Base-by-base conservation (phyloP, 2,888 invertebrate genomes). In the Prosapia bicincta region DNA sequence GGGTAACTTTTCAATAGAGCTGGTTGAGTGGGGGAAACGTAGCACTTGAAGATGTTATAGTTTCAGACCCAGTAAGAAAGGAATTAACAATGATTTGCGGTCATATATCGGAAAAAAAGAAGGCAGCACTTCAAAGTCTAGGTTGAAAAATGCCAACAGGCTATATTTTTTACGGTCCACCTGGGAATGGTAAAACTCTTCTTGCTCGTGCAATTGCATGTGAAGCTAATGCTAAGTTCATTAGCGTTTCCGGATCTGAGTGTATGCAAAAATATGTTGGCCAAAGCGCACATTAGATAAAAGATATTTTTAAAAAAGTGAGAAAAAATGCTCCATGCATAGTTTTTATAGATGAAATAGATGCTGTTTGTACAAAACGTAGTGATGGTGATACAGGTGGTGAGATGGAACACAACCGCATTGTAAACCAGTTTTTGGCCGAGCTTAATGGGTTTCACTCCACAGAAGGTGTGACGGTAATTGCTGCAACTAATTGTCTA, bases 371-470 rank as follows among this genome's bases (percentile, higher is more conserved):
- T 76, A 99, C 98, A 6, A 99, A 99, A 87, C 91, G 98, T 84
- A 99, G 99, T 84, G 99, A 99, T 84, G 99, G 99, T 0, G 99
- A 99, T 85, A 99, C 98, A 72, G 99, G 99, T 54, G 99, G 99
- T 77, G 99, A 99, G 85, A 90, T 99, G 79, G 99, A 99, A 90
- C n/a, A n/a, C n/a, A n/a, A n/a, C n/a, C n/a, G n/a, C n/a, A n/a
- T n/a, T n/a, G n/a, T n/a, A n/a, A n/a, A n/a, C n/a, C n/a, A n/a
- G n/a, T n/a, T n/a, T n/a, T n/a, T n/a, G n/a, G n/a, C n/a, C n/a
- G n/a, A n/a, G n/a, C n/a, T n/a, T n/a, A n/a, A n/a, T n/a, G n/a
- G n/a, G n/a, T n/a, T n/a, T n/a, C n/a, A n/a, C n/a, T n/a, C n/a
- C n/a, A n/a, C n/a, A n/a, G n/a, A n/a, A n/a, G n/a, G n/a, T n/a